These are phyloP conservation scores for Lordiphosa stackelbergi DNA, from an alignment of 1,140 invertebrate genomes.

Conservation along the genomic window DNA sequence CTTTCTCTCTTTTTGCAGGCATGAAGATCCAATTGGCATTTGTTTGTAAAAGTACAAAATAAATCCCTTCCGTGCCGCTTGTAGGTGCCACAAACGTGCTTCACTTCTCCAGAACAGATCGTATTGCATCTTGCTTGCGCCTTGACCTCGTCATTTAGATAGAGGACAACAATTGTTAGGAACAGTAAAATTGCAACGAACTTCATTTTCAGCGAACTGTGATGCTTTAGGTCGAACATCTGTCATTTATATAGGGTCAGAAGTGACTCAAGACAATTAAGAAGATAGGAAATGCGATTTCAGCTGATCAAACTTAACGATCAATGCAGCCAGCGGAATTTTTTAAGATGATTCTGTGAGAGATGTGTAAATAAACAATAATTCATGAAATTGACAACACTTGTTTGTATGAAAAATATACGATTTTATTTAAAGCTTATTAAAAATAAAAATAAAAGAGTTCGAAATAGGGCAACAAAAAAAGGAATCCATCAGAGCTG, in stretches of 20 bases:
- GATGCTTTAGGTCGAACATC: neutral
- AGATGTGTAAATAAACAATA: too few relatives aligned
- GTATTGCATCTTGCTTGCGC: neutral
- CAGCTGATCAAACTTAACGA: too few relatives aligned
- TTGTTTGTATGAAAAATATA: too few relatives aligned
- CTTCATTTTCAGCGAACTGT: conserved; percentile 1
- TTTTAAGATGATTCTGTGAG: too few relatives aligned
- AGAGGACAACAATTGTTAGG: neutral
- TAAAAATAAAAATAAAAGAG: too few relatives aligned
- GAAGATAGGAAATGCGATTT: too few relatives aligned
- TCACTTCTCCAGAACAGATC: neutral
- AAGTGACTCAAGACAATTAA: neutral
- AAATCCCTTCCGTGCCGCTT: conserved; percentile 5
- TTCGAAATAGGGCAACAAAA: too few relatives aligned
- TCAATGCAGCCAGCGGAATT: too few relatives aligned
- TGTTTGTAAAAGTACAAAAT: neutral
- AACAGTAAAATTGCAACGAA: neutral
- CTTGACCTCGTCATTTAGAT: neutral
- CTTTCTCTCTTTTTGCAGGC: conserved; percentile 1
- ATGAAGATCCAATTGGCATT: neutral
- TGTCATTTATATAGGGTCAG: conserved; percentile 4
- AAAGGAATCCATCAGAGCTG: too few relatives aligned
- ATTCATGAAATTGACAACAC: too few relatives aligned
- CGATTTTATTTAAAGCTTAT: too few relatives aligned
- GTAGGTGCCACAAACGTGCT: neutral